Evolutionary conservation across 2,113 vertebrate genomes (phyloP).

Genomic region (Toxotes jaculatrix): DNA sequence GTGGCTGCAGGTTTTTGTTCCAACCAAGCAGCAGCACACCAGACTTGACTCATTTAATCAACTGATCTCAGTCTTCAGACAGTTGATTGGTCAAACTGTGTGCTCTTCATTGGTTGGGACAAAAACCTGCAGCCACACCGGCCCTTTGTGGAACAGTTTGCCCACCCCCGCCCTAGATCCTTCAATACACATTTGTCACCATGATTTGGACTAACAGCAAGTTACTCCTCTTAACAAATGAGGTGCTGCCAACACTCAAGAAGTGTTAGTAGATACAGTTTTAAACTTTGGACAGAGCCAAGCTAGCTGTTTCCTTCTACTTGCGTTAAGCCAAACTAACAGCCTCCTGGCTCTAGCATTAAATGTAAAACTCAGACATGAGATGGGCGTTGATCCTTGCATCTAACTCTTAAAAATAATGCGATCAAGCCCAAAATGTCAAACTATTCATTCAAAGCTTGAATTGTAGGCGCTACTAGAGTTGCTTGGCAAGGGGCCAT

Average conservation of each 20-base stretch:
- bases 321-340: background rate
- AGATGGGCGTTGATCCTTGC: background rate
- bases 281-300: background rate
- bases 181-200: background rate
- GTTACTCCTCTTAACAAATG: background rate
- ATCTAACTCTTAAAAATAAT: background rate
- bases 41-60: no score
- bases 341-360: background rate
- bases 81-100: no score
- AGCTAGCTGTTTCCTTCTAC: background rate
- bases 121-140: no score
- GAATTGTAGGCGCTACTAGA: background rate
- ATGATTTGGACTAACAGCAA: background rate
- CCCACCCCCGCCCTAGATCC: no score
- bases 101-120: no score
- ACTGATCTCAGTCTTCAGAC: no score
- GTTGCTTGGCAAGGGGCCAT: constrained; percentile 7
- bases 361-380: background rate
- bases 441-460: constrained; percentile 6
- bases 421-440: background rate
- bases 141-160: no score
- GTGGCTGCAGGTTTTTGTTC: no score
- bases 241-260: background rate
- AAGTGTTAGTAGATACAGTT: background rate
- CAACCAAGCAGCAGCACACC: no score